These are phyloP conservation scores for Branchinecta lindahli DNA, from an alignment of 1,140 invertebrate genomes.

Conservation along the genomic window DNA sequence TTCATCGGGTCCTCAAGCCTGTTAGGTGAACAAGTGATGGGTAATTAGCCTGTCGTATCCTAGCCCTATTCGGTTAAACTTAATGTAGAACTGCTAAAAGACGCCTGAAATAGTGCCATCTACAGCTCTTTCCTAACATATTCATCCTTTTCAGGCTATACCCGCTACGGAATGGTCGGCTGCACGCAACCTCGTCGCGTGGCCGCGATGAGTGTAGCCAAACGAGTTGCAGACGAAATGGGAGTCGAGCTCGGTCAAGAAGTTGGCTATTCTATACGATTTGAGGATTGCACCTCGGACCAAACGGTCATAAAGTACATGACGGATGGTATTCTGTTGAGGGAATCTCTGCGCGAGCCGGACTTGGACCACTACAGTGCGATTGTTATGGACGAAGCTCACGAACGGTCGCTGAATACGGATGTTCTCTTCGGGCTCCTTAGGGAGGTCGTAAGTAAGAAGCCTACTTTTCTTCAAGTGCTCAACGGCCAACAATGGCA, in stretches of 20 bases:
- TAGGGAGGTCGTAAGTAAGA: constrained; percentile 50
- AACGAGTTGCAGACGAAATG: constrained; percentile 98
- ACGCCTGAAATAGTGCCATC: too few species aligned
- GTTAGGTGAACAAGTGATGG: too few species aligned
- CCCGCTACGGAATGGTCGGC: constrained; percentile 79
- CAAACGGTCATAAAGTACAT: constrained; percentile 97
- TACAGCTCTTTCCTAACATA: too few species aligned
- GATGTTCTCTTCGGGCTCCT: constrained; percentile 96
- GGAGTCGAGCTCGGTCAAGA: constrained; percentile 69
- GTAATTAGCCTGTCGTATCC: too few species aligned
- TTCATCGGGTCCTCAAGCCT: too few species aligned
- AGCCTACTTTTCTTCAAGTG: too few species aligned
- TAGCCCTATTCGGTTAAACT: too few species aligned
- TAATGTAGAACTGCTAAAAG: too few species aligned
- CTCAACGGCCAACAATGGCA: not conserved
- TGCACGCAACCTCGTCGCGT: constrained; percentile 88
- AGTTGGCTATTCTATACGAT: constrained; percentile 97
- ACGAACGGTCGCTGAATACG: constrained; percentile 90
- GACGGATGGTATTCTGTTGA: constrained; percentile 94
- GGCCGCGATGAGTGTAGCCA: constrained; percentile 98
- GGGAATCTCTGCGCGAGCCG: constrained; percentile 84
- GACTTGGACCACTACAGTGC: constrained; percentile 92
- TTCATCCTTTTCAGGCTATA: constrained; percentile 41
- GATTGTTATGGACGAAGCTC: constrained; percentile 98
- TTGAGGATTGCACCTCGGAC: constrained; percentile 96